Percentiles rank a stretch among this genome's conserved stretches.
Evolutionary conservation across 1,140 invertebrate species (phyloP).

Genomic region (Euwallacea similis): DNA sequence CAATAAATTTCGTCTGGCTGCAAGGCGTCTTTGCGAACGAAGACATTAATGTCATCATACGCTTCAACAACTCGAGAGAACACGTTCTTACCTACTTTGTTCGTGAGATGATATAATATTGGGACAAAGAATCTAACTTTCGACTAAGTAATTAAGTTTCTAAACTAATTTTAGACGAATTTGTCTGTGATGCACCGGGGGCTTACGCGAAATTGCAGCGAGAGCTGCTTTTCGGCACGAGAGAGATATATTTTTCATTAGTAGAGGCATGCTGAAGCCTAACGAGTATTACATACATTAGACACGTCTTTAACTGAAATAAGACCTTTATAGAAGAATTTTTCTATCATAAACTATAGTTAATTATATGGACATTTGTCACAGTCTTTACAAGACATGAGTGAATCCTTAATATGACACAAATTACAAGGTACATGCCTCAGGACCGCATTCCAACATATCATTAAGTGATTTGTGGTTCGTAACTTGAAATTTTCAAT

Average conservation of each 20-base stretch:
- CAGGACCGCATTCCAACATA: too few species aligned
- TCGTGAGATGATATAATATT: constrained; percentile 17
- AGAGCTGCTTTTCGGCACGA: background rate
- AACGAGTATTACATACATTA: too few species aligned
- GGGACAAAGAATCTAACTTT: constrained; percentile 16
- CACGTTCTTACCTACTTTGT: constrained; percentile 17
- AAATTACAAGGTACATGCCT: too few species aligned
- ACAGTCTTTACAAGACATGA: too few species aligned
- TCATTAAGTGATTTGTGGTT: too few species aligned
- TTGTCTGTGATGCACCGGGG: constrained; percentile 4
- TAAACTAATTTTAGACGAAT: constrained; percentile 19
- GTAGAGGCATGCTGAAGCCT: too few species aligned
- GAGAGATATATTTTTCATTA: constrained; percentile 5
- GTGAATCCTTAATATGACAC: too few species aligned
- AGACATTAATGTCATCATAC: constrained; percentile 16
- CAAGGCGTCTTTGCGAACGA: background rate
- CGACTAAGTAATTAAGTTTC: constrained; percentile 18
- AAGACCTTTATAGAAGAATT: too few species aligned
- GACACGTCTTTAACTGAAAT: too few species aligned
- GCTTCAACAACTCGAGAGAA: constrained; percentile 14
- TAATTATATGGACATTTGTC: too few species aligned
- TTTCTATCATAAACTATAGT: too few species aligned
- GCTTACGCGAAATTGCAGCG: constrained; percentile 5
- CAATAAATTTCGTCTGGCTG: constrained; percentile 1
- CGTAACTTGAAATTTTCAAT: too few species aligned